Evolutionary conservation across 2,888 invertebrate species (phyloP), one percentile per base, ranked within the genome.

Genomic region (Odontocolon sp.): DNA sequence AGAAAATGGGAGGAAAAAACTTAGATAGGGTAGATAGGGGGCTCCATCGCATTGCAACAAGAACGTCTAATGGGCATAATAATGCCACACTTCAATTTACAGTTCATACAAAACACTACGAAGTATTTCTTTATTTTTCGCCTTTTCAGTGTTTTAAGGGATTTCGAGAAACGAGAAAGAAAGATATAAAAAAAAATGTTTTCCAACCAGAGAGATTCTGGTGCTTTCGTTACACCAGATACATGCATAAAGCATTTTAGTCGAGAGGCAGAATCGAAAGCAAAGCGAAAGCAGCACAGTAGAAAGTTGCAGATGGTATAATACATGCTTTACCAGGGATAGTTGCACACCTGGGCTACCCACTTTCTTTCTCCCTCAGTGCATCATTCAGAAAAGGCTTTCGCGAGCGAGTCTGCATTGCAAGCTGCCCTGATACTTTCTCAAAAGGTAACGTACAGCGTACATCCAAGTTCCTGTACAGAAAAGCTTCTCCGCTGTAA

Each of bases 231-330:
- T 28, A 59, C 26, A 11, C 21, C 23, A 14, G 38, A 66, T 38
- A 63, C 54, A 74, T 63, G 45, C 31, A 63, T 45, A 47, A 63
- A 63, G 68, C 68, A 47, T 63, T 68, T 74, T 31, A 63, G 56
- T 64, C 52, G 64, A 47, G 23, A 54, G 36, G 28, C 21, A 21
- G 23, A 54, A 52, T n/a, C 38, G 40, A 52, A 42, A 26, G 59
- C 52, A 33, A 33, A 57, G 23, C 52, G 14, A 70, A 50, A 50
- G 33, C 6, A 26, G 42, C 33, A 57, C 11, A 56, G 9, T 18
- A 26, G 33, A 14, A 26, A 11, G 23, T 36, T n/a, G 61, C 21
- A 16, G 36, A 36, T 52, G 57, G n/a, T n/a, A n/a, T 56, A 67
- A 67, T 61, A 45, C 45, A 45, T 42, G 45, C 52, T 28, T 21